Evolutionary conservation across 2,797 vertebrate species (phyloP), one percentile per base, ranked within the genome.

Genomic region (Corythornis leucogaster): DNA sequence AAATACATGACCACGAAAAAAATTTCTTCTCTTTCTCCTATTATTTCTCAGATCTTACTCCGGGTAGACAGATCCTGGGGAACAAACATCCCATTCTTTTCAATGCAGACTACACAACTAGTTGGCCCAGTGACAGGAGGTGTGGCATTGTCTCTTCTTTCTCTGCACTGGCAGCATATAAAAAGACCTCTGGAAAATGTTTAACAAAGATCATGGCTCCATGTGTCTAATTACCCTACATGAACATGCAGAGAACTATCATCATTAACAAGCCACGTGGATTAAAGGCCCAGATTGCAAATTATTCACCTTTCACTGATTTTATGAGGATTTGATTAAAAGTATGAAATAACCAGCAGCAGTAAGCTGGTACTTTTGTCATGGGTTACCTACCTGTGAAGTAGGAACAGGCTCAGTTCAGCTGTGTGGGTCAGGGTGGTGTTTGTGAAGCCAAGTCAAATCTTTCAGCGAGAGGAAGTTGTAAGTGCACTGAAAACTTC

Each of bases 391-490:
- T 35, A 81, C 14, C 55, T 58, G 62, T 30, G 43, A 93, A 86
- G 14, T 5, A 43, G 46, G 80, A 85, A 73, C 4, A 38, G 33
- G 58, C 18, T 70, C 63, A 46, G 9, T 43, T 71, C 57, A 80
- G 45, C 3, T 0, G 12, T 48, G 26, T 1, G 2, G 43, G 35
- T 85, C 54, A 85, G 58, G 20, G 28, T 5, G n/a, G 42, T 30
- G 24, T 55, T 35, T 86, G 59, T 42, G 63, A 90, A 81, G 63
- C 21, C 67, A 74, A 81, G 28, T 38, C 46, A 71, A 78, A 48
- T 35, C 62, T 90, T 79, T 61, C 74, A 73, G 70, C 13, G 14
- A 90, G 51, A 84, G 80, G 90, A 91, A 92, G 74, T 69, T 76
- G 21, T 17, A 55, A 2, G 5, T 25, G 28, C 53, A 81, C 38